Conservation (phyloP, 1,140 invertebrate species). For the Caenorhabditis elegans region DNA sequence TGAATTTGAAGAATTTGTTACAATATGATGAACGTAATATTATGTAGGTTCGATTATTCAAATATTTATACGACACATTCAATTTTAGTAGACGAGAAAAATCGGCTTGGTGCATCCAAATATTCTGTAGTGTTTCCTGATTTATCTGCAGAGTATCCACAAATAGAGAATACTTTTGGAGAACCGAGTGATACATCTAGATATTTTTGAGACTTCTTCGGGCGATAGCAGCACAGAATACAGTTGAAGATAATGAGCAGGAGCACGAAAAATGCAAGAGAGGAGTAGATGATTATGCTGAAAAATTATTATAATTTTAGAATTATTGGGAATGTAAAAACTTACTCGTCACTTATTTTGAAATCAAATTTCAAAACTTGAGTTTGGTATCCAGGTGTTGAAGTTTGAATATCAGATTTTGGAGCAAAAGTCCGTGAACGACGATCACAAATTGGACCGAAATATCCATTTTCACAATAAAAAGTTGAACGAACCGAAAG, state of each 20-base stretch:
- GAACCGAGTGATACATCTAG: not conserved
- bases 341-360: not conserved
- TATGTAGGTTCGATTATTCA: too few relatives aligned
- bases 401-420: not conserved
- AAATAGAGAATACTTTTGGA: not conserved
- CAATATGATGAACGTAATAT: too few relatives aligned
- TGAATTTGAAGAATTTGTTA: too few relatives aligned
- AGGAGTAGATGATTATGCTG: not conserved
- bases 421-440: not conserved
- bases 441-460: not conserved
- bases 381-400: not conserved
- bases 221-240: not conserved
- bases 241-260: not conserved
- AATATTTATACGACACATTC: too few relatives aligned
- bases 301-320: not conserved
- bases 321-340: not conserved
- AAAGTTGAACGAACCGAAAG: not conserved
- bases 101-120: not conserved
- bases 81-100: not conserved
- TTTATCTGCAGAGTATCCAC: not conserved
- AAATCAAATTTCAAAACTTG: not conserved
- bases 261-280: not conserved
- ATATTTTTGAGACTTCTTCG: not conserved
- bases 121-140: not conserved
- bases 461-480: not conserved